Evolutionary conservation across 1,140 invertebrate species (phyloP), one percentile per base, ranked within the genome.

Genomic region (Saccostrea glomerata): DNA sequence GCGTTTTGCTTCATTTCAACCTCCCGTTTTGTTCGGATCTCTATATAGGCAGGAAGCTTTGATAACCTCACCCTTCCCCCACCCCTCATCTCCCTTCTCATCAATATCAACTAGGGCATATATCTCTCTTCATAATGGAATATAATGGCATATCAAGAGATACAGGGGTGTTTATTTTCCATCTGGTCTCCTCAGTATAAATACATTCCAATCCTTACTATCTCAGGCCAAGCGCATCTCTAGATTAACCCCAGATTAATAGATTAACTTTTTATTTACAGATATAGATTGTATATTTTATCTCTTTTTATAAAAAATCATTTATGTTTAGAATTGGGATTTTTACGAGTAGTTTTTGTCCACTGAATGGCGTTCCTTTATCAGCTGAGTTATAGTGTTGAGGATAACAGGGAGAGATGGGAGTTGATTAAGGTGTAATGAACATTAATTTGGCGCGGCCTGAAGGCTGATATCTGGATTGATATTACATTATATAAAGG

Each of bases 101-200:
- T 54, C 40, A 84, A 84, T 84, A 54, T 84, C 40, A 56, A 55
- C 82, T 12, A 55, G 82, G 40, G 20, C 40, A 12, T 40, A 55
- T 84, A 54, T 84, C 55, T 84, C 70, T 77, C 23, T 84, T 84
- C 82, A 84, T 84, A 84, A 84, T 84, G 82, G 82, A 84, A 84
- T 84, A 84, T 84, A 84, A 84, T 84, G 82, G 82, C 20, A 55
- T 84, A 84, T 84, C 82, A 54, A 84, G 40, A 56, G 55, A 77
- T 77, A 84, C 82, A 55, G 20, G 13, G 25, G 40, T 84, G 82
- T 84, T 84, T 84, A 84, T 84, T 84, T 84, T 84, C 82, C 55
- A 84, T 84, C 82, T 55, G 82, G 82, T 36, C 82, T n/a, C 47
- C 12, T 84, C 55, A 54, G 82, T 23, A 84, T 55, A 55, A 54